Evolutionary conservation across 2,888 invertebrate genomes (phyloP).

Genomic region (Mechanitis mazaeus): DNA sequence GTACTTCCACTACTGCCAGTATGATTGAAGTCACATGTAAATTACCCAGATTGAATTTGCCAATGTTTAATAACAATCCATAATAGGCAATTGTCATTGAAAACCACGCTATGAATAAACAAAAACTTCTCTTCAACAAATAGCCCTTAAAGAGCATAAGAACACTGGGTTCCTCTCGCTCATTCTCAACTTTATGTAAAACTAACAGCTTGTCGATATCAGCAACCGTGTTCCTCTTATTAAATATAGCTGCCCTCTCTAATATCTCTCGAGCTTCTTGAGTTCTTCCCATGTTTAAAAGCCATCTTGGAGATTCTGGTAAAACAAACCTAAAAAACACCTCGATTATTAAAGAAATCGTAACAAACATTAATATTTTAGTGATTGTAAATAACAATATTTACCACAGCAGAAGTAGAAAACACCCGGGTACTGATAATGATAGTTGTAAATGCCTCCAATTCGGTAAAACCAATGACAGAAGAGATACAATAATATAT

Average conservation of each 20-base stretch:
- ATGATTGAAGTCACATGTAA: slow-evolving; percentile 85
- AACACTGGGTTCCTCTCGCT: slow-evolving; percentile 73
- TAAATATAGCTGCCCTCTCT: slow-evolving; percentile 80
- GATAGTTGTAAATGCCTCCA: slow-evolving; percentile 85
- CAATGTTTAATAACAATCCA: slow-evolving; percentile 83
- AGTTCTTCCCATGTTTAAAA: slow-evolving; percentile 83
- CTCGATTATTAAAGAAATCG: not conserved
- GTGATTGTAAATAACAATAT: slow-evolving; percentile 29
- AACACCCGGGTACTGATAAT: slow-evolving; percentile 82
- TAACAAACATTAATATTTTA: not conserved
- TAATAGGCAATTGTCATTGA: slow-evolving; percentile 87
- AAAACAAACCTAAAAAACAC: slow-evolving; percentile 79
- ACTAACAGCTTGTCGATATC: slow-evolving; percentile 83
- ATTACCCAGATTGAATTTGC: slow-evolving; percentile 85
- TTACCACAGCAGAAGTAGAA: slow-evolving; percentile 82
- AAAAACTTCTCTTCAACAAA: slow-evolving; percentile 81
- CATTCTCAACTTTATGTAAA: slow-evolving; percentile 63
- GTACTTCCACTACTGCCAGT: slow-evolving; percentile 85
- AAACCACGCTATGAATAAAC: slow-evolving; percentile 85
- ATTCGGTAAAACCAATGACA: slow-evolving; percentile 82
- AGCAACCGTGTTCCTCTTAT: slow-evolving; percentile 79
- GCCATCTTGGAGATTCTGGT: slow-evolving; percentile 89
- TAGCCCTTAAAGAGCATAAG: slow-evolving; percentile 81
- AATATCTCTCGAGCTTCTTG: slow-evolving; percentile 81
- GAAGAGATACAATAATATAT: slow-evolving; percentile 83